Base-by-base conservation (phyloP, 2,797 vertebrate genomes). In the Phrynocephalus guinanensis region DNA sequence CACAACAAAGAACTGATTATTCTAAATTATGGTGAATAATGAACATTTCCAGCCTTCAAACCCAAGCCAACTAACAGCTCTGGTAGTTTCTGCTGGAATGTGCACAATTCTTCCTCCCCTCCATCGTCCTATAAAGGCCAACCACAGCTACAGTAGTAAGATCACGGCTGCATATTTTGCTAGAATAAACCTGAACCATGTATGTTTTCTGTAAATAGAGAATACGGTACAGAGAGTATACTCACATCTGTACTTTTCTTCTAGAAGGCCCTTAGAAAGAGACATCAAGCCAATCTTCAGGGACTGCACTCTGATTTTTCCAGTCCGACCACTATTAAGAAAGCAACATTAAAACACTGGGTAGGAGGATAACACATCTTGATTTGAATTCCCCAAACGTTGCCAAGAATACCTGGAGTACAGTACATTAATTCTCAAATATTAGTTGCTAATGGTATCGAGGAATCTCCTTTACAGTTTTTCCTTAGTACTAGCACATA, bases 201-300 rank as follows among this genome's bases (percentile, higher is more conserved):
- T 26, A 44, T 44, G 30, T 38, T 73, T 44, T 77, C 18, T 3
- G 5, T 8, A 50, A 78, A 48, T 52, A 50, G 38, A 86, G 75
- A 73, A 80, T 44, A 22, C 22, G 44, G 52, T 6, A 44, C 11
- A 26, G 1, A 91, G 80, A 88, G 86, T 68, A 83, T 96, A 96
- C 98, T 97, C 97, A 98, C 99, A 98, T 98, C 97, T 98, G 95
- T 99, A 99, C 92, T 99, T 99, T 93, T 99, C 98, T 93, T 99
- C 99, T 94, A 99, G 96, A 91, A 99, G 98, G 70, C 98, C 99
- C 93, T 99, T 99, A 89, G 97, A 99, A 88, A 99, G 98, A 87
- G 98, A 99, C 77, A 99, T 98, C 93, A 99, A 94, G 79, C 98
- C 98, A 79, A 99, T 99, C 97, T 99, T 99, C 97, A 99, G 97